These are phyloP conservation scores for Colossoma macropomum DNA, from an alignment of 2,113 vertebrate species.

Conservation along the genomic window DNA sequence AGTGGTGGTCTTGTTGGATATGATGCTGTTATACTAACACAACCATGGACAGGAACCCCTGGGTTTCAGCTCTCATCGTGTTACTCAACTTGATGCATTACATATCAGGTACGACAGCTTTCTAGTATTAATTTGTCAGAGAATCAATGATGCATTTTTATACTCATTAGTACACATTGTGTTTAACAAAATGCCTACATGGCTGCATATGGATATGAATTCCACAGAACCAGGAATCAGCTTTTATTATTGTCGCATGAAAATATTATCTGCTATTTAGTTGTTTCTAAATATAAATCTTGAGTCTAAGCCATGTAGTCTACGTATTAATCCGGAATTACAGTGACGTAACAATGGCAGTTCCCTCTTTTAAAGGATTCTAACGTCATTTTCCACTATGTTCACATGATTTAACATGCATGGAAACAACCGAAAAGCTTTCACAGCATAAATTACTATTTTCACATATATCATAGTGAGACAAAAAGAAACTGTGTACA, in stretches of 20 bases:
- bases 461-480: background rate
- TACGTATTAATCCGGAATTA: background rate
- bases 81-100: background rate
- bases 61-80: slow-evolving; percentile 15
- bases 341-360: slow-evolving; percentile 5
- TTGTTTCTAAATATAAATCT: background rate
- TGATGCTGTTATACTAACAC: slow-evolving; percentile 5
- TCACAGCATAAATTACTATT: background rate
- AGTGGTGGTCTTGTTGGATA: background rate
- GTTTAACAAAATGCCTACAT: background rate
- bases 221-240: too few species aligned
- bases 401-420: background rate
- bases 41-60: slow-evolving; percentile 42
- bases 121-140: background rate
- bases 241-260: background rate
- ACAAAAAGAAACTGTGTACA: background rate
- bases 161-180: background rate
- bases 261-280: background rate
- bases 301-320: background rate
- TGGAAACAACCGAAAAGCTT: background rate
- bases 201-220: too few species aligned
- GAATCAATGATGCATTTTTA: background rate
- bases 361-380: background rate
- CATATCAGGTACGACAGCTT: slow-evolving; percentile 37
- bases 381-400: slow-evolving; percentile 3